These are phyloP conservation scores for Danaus plexippus DNA, from an alignment of 1,140 invertebrate genomes.

Conservation along the genomic window DNA sequence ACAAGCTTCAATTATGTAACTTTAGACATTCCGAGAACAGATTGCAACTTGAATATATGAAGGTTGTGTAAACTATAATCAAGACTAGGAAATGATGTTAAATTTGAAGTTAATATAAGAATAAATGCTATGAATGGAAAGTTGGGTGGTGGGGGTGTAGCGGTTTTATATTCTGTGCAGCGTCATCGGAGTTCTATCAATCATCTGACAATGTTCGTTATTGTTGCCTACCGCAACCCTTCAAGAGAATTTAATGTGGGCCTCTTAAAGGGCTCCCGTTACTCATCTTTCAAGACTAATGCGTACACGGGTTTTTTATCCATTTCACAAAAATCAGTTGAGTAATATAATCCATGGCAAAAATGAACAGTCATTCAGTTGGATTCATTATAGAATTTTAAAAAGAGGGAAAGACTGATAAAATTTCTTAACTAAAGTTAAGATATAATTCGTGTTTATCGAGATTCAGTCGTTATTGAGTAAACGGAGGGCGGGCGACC, in stretches of 20 bases:
- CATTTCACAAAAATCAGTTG: conserved; percentile 2
- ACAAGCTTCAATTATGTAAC: too few relatives aligned
- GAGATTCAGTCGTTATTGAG: conserved; percentile 19
- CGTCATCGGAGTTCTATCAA: conserved; percentile 53
- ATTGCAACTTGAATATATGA: too few relatives aligned
- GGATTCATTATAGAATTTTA: too few relatives aligned
- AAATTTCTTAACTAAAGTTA: conserved; percentile 3
- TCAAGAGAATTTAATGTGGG: conserved; percentile 32
- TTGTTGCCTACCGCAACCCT: conserved; percentile 38
- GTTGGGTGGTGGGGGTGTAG: conserved; percentile 22
- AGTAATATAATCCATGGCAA: neutral
- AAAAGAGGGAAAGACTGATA: too few relatives aligned
- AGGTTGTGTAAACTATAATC: too few relatives aligned
- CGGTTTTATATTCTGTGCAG: conserved; percentile 37
- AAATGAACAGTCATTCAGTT: too few relatives aligned
- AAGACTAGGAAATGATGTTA: too few relatives aligned
- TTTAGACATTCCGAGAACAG: too few relatives aligned
- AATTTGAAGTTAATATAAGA: neutral
- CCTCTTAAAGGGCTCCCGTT: conserved; percentile 32
- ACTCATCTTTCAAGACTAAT: conserved; percentile 28
- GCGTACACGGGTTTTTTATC: conserved; percentile 1
- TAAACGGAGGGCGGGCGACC: conserved; percentile 46
- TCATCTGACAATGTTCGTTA: conserved; percentile 60
- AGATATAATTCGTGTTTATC: conserved; percentile 19
- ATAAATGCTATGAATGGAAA: conserved; percentile 30